These are phyloP conservation scores for Drosophila yooni DNA, from an alignment of 2,888 invertebrate species.

Conservation along the genomic window DNA sequence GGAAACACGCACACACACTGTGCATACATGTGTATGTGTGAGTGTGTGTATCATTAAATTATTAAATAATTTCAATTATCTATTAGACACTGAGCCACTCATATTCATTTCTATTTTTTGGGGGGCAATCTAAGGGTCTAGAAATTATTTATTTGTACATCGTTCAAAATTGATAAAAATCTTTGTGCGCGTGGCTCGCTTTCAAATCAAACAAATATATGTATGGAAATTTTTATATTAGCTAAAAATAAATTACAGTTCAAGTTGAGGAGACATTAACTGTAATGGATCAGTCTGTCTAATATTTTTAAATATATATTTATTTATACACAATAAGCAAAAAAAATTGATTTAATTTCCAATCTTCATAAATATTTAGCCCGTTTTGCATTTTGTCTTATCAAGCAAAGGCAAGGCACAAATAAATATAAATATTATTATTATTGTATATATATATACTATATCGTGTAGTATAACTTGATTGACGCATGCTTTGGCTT, in stretches of 20 bases:
- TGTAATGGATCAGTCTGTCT: background rate
- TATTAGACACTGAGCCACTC: slow-evolving; percentile 38
- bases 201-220: background rate
- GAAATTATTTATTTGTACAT: slow-evolving; percentile 36
- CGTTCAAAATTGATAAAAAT: slow-evolving; percentile 40
- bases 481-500: slow-evolving; percentile 43
- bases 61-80: slow-evolving; percentile 51
- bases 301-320: background rate
- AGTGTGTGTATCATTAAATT: slow-evolving; percentile 28
- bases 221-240: slow-evolving; percentile 1
- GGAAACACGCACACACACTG: background rate
- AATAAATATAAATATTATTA: slow-evolving; percentile 6
- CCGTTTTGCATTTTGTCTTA: slow-evolving; percentile 22
- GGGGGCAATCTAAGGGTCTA: slow-evolving; percentile 44
- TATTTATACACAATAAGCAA: background rate
- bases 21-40: background rate
- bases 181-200: slow-evolving; percentile 34
- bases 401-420: slow-evolving; percentile 14
- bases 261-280: background rate
- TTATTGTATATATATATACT: background rate
- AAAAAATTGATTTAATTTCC: slow-evolving; percentile 13
- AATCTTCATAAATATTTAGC: slow-evolving; percentile 17
- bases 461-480: slow-evolving; percentile 13
- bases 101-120: slow-evolving; percentile 24
- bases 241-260: slow-evolving; percentile 31